A percentile compares a stretch with the other conserved stretches of the same genome.
Evolutionary conservation across 2,888 invertebrate species (phyloP).

Genomic region (Conus canariensis): DNA sequence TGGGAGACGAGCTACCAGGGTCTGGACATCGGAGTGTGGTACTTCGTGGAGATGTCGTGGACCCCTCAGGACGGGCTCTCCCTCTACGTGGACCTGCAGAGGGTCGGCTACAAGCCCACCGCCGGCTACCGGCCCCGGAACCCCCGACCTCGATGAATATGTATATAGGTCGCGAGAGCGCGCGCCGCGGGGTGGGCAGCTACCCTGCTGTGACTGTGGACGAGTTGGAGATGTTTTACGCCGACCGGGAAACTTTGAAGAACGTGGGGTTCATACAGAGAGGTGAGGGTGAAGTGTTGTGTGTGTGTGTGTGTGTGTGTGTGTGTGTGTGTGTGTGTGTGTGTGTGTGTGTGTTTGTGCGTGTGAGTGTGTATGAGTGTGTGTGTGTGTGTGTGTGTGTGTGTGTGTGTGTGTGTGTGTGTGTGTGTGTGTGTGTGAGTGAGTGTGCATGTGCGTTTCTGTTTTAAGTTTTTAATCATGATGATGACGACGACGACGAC

Average conservation of each 20-base stretch:
- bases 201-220: slow-evolving; percentile 64
- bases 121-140: slow-evolving; percentile 49
- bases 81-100: slow-evolving; percentile 68
- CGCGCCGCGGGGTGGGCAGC: slow-evolving; percentile 53
- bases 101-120: slow-evolving; percentile 54
- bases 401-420: too few relatives aligned
- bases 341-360: too few relatives aligned
- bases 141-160: slow-evolving; percentile 56
- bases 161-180: slow-evolving; percentile 66
- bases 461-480: too few relatives aligned
- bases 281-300: slow-evolving; percentile 56
- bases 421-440: too few relatives aligned
- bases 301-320: too few relatives aligned
- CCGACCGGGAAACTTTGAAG: slow-evolving; percentile 67
- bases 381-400: too few relatives aligned
- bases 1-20: slow-evolving; percentile 53
- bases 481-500: too few relatives aligned
- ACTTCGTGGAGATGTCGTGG: slow-evolving; percentile 76
- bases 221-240: slow-evolving; percentile 72
- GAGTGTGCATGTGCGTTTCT: too few relatives aligned
- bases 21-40: slow-evolving; percentile 64
- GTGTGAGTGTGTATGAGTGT: too few relatives aligned
- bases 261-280: slow-evolving; percentile 65
- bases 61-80: slow-evolving; percentile 58
- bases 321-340: too few relatives aligned